These are phyloP conservation scores for Platygyra sinensis DNA, from an alignment of 64 coral and sea anemone species.

Conservation along the genomic window DNA sequence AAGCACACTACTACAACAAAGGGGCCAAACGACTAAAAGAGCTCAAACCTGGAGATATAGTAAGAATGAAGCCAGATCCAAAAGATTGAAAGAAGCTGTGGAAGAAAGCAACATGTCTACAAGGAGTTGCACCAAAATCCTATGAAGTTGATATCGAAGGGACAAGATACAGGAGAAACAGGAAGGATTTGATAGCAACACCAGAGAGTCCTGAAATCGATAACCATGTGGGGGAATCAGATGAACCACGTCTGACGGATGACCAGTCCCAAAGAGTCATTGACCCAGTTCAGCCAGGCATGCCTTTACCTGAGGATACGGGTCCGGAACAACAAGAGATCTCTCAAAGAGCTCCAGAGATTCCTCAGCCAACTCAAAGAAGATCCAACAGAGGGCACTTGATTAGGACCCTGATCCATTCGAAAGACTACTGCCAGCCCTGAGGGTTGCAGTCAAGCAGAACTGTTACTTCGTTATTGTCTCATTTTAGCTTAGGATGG, in stretches of 20 bases:
- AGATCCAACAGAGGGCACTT: too few species aligned
- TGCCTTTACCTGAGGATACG: slow-evolving; percentile 41
- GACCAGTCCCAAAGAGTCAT: slow-evolving; percentile 47
- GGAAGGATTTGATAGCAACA: slow-evolving; percentile 59
- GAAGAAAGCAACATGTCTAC: too few species aligned
- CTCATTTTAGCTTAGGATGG: slow-evolving; percentile 56
- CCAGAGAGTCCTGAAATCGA: slow-evolving; percentile 41
- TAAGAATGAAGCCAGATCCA: too few species aligned
- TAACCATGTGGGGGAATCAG: slow-evolving; percentile 28
- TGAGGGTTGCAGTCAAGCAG: slow-evolving; percentile 66
- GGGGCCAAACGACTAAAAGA: too few species aligned
- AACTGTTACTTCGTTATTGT: slow-evolving; percentile 60
- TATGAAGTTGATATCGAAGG: slow-evolving; percentile 57
- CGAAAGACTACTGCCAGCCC: slow-evolving; percentile 39
- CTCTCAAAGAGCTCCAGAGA: slow-evolving; percentile 14
- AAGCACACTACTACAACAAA: too few species aligned
- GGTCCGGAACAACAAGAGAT: slow-evolving; percentile 48
- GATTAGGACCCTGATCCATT: not conserved
- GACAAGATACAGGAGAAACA: slow-evolving; percentile 60
- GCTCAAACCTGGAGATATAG: too few species aligned
- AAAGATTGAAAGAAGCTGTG: too few species aligned
- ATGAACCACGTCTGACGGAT: slow-evolving; percentile 45
- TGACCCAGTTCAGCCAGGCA: slow-evolving; percentile 39
- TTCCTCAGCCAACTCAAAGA: too few species aligned
- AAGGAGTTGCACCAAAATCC: too few species aligned